phyloP scores from a whole-genome alignment of 2,113 vertebrate species.

The Salvelinus namaycush region DNA sequence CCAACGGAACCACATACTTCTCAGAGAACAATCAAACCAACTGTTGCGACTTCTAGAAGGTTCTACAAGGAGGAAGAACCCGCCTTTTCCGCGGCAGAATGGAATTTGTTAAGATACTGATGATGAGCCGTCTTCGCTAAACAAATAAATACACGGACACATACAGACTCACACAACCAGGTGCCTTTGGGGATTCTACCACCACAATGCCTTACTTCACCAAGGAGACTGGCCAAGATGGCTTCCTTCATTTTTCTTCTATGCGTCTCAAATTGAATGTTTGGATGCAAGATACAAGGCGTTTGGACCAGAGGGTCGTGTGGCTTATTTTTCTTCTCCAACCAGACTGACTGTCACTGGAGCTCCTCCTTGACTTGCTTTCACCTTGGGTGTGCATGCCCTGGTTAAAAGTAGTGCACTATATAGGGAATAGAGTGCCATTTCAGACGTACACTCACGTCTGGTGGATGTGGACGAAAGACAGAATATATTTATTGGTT shows the following conservation, averaged over 20 bases:
- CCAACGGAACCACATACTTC: constrained; percentile 55
- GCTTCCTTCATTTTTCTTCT: neutral
- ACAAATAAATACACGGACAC: neutral
- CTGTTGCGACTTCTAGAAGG: constrained; percentile 28
- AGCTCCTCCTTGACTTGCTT: neutral
- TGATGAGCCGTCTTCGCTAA: neutral
- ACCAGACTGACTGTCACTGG: neutral
- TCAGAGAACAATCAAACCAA: constrained; percentile 61
- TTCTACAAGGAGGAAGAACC: too few relatives aligned
- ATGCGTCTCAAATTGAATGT: too few relatives aligned
- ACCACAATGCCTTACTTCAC: neutral
- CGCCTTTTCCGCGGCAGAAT: neutral
- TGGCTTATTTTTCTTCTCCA: neutral
- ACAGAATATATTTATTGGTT: too few relatives aligned
- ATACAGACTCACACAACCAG: neutral
- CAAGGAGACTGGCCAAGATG: neutral
- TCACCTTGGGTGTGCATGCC: neutral
- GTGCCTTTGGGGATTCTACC: neutral
- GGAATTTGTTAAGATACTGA: neutral
- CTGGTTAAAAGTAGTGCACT: neutral
- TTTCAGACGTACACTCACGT: too few relatives aligned
- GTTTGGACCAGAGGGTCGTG: too few relatives aligned
- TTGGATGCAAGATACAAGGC: too few relatives aligned
- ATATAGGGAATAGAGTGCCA: too few relatives aligned
- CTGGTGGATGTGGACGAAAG: too few relatives aligned